Percentiles rank a stretch among this genome's conserved stretches.
phyloP scores from a whole-genome alignment of 2,888 invertebrate genomes.

The Colletes collaris region DNA sequence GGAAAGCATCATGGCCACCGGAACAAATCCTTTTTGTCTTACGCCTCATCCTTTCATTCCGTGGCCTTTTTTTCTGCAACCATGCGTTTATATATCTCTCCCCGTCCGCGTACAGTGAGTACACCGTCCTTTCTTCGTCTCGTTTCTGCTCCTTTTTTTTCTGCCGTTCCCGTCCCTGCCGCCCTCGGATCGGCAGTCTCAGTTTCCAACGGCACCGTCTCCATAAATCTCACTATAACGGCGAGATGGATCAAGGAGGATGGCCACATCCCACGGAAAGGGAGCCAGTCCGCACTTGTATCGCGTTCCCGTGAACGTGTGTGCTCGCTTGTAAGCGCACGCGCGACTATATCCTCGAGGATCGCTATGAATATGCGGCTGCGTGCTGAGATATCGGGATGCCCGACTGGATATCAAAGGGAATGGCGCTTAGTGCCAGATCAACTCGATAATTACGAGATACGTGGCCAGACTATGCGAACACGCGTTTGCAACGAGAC shows the following conservation, averaged over 20 bases:
- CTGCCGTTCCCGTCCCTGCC: not conserved
- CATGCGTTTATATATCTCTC: slow-evolving; percentile 26
- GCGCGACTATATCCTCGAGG: slow-evolving; percentile 34
- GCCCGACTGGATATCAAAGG: slow-evolving; percentile 74
- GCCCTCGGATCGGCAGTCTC: slow-evolving; percentile 50
- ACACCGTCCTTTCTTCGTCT: slow-evolving; percentile 31
- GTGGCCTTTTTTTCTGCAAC: not conserved
- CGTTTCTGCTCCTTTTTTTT: slow-evolving; percentile 18
- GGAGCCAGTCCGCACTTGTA: slow-evolving; percentile 53
- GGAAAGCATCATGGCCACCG: slow-evolving; percentile 64
- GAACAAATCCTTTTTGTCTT: slow-evolving; percentile 55
- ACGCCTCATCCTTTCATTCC: slow-evolving; percentile 3
- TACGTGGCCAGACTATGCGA: too few relatives aligned
- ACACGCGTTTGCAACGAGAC: too few relatives aligned
- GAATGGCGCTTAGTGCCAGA: slow-evolving; percentile 68
- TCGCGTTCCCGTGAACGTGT: slow-evolving; percentile 47
- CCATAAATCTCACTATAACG: slow-evolving; percentile 83
- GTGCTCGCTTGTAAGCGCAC: slow-evolving; percentile 37
- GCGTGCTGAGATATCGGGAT: slow-evolving; percentile 35
- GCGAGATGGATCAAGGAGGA: slow-evolving; percentile 81
- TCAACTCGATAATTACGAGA: slow-evolving; percentile 8
- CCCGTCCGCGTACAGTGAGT: slow-evolving; percentile 4
- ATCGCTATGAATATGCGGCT: slow-evolving; percentile 52
- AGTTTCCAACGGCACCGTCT: slow-evolving; percentile 70
- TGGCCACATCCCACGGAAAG: slow-evolving; percentile 76